Evolutionary conservation across 2,888 invertebrate species (phyloP).

Genomic region (Endomychus coccineus): DNA sequence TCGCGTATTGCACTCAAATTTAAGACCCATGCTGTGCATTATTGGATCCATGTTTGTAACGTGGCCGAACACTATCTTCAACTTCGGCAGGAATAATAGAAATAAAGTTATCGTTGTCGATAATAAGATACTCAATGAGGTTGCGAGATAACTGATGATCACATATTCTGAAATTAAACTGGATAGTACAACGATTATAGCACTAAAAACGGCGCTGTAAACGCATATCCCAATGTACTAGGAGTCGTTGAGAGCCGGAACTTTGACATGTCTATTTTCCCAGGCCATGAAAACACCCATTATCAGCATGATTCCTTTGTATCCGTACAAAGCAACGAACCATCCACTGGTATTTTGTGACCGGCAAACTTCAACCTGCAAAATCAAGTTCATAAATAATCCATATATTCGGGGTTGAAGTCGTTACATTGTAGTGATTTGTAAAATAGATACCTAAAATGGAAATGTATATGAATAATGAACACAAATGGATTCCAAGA

Average conservation of each 20-base stretch:
- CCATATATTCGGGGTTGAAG: no score
- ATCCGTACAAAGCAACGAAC: slow-evolving; percentile 84
- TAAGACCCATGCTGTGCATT: slow-evolving; percentile 80
- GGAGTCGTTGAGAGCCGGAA: slow-evolving; percentile 86
- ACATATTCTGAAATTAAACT: slow-evolving; percentile 78
- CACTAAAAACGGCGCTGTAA: slow-evolving; percentile 83
- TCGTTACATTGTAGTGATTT: no score
- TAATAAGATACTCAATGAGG: slow-evolving; percentile 73
- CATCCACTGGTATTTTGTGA: slow-evolving; percentile 83
- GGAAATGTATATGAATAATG: no score
- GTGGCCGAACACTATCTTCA: slow-evolving; percentile 61
- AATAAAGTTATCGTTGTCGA: slow-evolving; percentile 83
- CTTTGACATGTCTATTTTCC: slow-evolving; percentile 89
- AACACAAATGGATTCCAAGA: no score
- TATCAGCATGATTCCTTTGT: slow-evolving; percentile 79
- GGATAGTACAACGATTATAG: slow-evolving; percentile 81
- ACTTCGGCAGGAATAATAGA: slow-evolving; percentile 80
- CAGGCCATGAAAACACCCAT: slow-evolving; percentile 94
- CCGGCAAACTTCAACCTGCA: slow-evolving; percentile 80
- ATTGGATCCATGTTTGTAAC: slow-evolving; percentile 68
- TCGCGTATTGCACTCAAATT: slow-evolving; percentile 82
- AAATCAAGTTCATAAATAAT: no score
- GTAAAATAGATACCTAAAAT: no score
- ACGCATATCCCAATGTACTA: slow-evolving; percentile 91
- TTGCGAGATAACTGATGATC: slow-evolving; percentile 72